Base-by-base conservation (phyloP, 2,797 vertebrate genomes). In the Lateolabrax maculatus region DNA sequence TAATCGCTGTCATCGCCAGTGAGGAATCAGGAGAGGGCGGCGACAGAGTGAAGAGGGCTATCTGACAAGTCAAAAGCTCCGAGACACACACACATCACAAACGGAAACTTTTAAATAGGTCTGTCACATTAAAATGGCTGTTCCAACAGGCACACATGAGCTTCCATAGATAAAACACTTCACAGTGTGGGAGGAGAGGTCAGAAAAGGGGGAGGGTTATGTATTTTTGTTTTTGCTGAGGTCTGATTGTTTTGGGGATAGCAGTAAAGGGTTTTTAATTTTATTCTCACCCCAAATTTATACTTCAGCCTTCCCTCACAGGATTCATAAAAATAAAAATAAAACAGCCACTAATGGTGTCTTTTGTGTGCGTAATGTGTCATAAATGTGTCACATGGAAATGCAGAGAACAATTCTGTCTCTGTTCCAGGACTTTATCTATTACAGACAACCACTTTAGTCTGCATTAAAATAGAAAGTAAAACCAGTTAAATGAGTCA, bases 1-100 rank as follows among this genome's bases (percentile, higher is more conserved):
- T 84, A 92, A 91, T 90, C 84, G 37, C 73, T 65, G 82, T 84
- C 91, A 85, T 81, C 73, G 72, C 79, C 67, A 65, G 79, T 39
- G 71, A 89, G 77, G 70, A 80, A 68, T 86, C 76, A 77, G 68
- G 64, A 74, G 84, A 70, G 81, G 84, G 85, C 8, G 80, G 86
- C 66, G 80, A 84, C 73, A n/a, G 69, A n/a, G 77, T 74, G 84
- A 86, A 75, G 51, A 80, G 71, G 85, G 78, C 72, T 85, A 87
- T 89, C 83, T 90, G 87, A 89, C 84, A 73, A 75, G 84, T 65
- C 79, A 70, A 75, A 74, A 39, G 66, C 86, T 79, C 39, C 36
- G 39, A 44, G 23, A 74, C 56, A 31, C 65, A 57, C 44, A 77
- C 55, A 65, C 57, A 49, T 19, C 15, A 9, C 18, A 16, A 18